Evolutionary conservation across 2,888 invertebrate species (phyloP).

Genomic region (Drosophila rellima): DNA sequence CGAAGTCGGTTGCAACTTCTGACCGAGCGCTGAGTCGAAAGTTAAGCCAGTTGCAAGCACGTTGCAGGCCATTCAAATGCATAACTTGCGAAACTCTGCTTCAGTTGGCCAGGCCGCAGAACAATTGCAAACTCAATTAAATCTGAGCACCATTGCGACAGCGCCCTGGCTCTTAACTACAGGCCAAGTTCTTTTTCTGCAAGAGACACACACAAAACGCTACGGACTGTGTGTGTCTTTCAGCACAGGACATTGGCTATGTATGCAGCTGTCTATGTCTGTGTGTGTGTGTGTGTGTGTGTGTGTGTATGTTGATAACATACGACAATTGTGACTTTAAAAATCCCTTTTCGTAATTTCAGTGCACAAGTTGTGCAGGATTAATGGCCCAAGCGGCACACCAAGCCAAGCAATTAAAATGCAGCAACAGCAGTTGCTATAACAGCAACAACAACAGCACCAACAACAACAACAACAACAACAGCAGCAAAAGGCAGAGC

Average conservation of each 20-base stretch:
- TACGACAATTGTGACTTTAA: slow-evolving; percentile 81
- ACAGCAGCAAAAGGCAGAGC: slow-evolving; percentile 5
- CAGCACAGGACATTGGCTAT: slow-evolving; percentile 22
- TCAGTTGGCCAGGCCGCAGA: slow-evolving; percentile 62
- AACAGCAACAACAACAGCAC: slow-evolving; percentile 29
- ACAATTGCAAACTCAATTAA: slow-evolving; percentile 82
- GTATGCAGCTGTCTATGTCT: slow-evolving; percentile 5
- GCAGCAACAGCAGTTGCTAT: slow-evolving; percentile 57
- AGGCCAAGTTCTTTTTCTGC: slow-evolving; percentile 51
- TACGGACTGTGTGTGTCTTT: slow-evolving; percentile 1
- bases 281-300: slow-evolving; percentile 6
- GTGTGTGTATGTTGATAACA: slow-evolving; percentile 67
- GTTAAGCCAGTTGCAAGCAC: slow-evolving; percentile 37
- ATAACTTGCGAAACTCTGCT: slow-evolving; percentile 54
- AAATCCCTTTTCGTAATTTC: slow-evolving; percentile 76
- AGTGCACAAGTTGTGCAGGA: slow-evolving; percentile 79
- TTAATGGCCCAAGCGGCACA: slow-evolving; percentile 76
- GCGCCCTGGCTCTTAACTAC: slow-evolving; percentile 59
- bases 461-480: slow-evolving; percentile 22
- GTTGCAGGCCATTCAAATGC: slow-evolving; percentile 47
- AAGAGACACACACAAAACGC: slow-evolving; percentile 28
- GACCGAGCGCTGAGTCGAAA: slow-evolving; percentile 31
- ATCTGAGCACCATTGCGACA: slow-evolving; percentile 75
- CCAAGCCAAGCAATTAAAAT: slow-evolving; percentile 78
- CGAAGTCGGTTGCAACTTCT: slow-evolving; percentile 12